Conservation (phyloP, 2,888 invertebrate species). For the Polia nebulosa region DNA sequence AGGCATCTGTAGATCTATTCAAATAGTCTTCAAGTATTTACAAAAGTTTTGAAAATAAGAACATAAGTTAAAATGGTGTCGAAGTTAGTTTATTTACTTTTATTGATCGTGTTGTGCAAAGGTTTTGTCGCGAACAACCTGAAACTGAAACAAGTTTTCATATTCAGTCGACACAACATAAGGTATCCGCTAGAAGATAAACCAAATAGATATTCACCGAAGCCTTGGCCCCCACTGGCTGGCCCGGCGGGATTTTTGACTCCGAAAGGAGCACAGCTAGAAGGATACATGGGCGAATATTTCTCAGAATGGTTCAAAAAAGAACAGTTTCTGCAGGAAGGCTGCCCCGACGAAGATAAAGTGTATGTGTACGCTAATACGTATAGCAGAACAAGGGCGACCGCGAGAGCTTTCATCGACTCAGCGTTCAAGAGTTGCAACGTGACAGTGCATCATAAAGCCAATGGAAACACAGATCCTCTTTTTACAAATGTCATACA, state of each 20-base stretch:
- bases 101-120: slow-evolving; percentile 23
- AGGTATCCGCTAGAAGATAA: slow-evolving; percentile 19
- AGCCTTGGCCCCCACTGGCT: slow-evolving; percentile 28
- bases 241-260: slow-evolving; percentile 41
- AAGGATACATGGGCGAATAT: slow-evolving; percentile 60
- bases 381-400: slow-evolving; percentile 30
- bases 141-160: slow-evolving; percentile 58
- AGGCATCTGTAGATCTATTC: slow-evolving; percentile 1
- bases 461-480: slow-evolving; percentile 21
- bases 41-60: neutral
- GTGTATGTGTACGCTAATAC: slow-evolving; percentile 47
- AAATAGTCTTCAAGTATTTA: neutral
- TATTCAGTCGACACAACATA: slow-evolving; percentile 60
- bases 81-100: slow-evolving; percentile 21
- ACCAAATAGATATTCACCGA: slow-evolving; percentile 37
- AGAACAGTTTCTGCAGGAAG: slow-evolving; percentile 41
- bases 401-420: slow-evolving; percentile 46
- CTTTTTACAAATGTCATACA: slow-evolving; percentile 26
- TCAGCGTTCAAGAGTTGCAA: slow-evolving; percentile 43
- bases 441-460: slow-evolving; percentile 33
- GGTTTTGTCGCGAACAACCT: neutral
- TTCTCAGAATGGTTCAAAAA: slow-evolving; percentile 58
- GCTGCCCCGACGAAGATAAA: slow-evolving; percentile 47
- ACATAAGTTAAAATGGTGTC: slow-evolving; percentile 24
- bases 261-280: slow-evolving; percentile 44